Evolutionary conservation across 1,140 invertebrate species (phyloP), one percentile per base, ranked within the genome.

Genomic region (Drosophila pallidifrons): DNA sequence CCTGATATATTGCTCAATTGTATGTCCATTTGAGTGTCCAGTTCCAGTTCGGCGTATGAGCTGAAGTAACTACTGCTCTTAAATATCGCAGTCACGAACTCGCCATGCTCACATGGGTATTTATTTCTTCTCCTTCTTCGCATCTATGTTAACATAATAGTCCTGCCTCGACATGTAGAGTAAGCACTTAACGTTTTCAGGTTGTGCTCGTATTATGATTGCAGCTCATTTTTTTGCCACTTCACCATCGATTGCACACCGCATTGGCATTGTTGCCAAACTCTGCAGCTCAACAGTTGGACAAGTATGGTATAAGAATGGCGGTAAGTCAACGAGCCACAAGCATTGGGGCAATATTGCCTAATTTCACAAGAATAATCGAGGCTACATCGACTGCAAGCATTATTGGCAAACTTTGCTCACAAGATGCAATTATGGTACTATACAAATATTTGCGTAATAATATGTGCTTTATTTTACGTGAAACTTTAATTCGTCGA

Each of bases 1-100:
- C 35, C 78, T 69, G 61, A 79, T 61, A 79, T 82, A 82, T 82
- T 64, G 66, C 51, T 41, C 49, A 72, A 79, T 82, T 82, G 76
- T 82, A 43, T 43, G 41, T 43, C 41, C 41, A 43, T 43, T 43
- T 71, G 47, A 66, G 63, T 69, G 74, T 61, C 61, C 78, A 71
- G 57, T 80, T 80, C 59, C 78, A 71, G 57, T 80, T 80, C 59
- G 66, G 65, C 77, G 59, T 61, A 61, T 30, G 43, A 77, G 75
- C 71, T 81, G 58, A 81, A 81, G 79, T 77, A 81, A 81, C 74
- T 77, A 61, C 52, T 49, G 68, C 57, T 25, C 20, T 47, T 78
- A 75, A 61, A 82, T 72, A 72, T 75, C 58, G 67, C 57, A 66
- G 54, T 77, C 65, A 75, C 47, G 55, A 78, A 28, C 28, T 49